These are phyloP conservation scores for Cygnus atratus DNA, from an alignment of 2,113 vertebrate genomes.

Conservation along the genomic window DNA sequence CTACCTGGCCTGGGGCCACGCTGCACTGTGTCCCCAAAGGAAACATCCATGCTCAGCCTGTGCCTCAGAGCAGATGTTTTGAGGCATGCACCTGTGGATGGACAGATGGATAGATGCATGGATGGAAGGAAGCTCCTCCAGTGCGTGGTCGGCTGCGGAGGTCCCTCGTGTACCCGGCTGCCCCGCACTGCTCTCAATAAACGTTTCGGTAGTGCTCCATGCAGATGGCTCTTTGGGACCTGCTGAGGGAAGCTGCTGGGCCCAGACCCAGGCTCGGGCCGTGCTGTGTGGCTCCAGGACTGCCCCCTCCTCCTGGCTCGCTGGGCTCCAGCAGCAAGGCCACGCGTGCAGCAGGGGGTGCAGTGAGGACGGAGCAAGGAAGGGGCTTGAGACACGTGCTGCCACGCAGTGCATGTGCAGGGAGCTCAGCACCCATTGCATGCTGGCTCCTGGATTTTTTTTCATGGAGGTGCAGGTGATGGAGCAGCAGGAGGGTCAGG, in stretches of 20 bases:
- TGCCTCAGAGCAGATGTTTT: rapidly evolving
- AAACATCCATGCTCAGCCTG: rapidly evolving
- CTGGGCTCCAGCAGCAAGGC: no score
- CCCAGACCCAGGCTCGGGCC: not conserved
- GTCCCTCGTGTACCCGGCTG: not conserved
- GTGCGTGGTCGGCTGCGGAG: not conserved
- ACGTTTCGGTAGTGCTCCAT: not conserved
- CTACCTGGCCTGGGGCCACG: not conserved
- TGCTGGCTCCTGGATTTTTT: rapidly evolving
- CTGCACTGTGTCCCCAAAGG: rapidly evolving
- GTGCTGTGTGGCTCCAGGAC: rapidly evolving
- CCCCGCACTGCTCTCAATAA: not conserved
- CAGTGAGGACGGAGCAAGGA: not conserved
- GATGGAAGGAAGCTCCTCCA: not conserved
- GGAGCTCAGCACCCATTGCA: rapidly evolving
- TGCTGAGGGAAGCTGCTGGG: not conserved
- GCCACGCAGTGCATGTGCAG: not conserved
- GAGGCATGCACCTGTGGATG: not conserved
- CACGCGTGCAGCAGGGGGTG: no score
- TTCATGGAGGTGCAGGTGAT: rapidly evolving
- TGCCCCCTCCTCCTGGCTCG: not conserved
- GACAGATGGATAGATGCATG: not conserved
- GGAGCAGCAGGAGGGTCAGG: not conserved
- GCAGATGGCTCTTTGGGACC: not conserved
- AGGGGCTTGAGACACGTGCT: not conserved